Evolutionary conservation across 2,113 vertebrate species (phyloP).

Genomic region (Crypturellus undulatus): DNA sequence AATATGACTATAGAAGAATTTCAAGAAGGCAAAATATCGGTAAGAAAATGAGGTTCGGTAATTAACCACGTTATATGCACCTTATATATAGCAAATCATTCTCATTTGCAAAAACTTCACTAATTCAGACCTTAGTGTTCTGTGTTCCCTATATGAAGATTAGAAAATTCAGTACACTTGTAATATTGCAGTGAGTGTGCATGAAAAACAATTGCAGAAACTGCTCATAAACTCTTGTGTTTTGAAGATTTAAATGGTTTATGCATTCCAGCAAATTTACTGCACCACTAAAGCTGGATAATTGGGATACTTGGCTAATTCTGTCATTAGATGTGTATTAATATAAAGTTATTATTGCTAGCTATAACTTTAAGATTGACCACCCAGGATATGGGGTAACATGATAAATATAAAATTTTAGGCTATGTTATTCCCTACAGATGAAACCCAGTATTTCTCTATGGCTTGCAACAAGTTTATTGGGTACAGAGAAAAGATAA

Average conservation of each 20-base stretch:
- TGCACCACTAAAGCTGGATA: conserved; percentile 17
- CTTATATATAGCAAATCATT: background rate
- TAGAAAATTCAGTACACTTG: background rate
- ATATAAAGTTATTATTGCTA: conserved; percentile 59
- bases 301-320: conserved; percentile 66
- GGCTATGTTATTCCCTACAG: conserved; percentile 41
- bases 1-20: background rate
- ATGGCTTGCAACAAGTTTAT: conserved; percentile 54
- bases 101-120: background rate
- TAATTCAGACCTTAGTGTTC: background rate
- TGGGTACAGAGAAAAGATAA: conserved; percentile 20
- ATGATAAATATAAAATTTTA: conserved; percentile 62
- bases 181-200: background rate
- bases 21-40: background rate
- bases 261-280: conserved; percentile 51
- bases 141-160: background rate
- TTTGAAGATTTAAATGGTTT: conserved; percentile 48
- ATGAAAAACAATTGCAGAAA: background rate
- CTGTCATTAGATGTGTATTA: conserved; percentile 64
- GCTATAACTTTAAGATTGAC: conserved; percentile 58
- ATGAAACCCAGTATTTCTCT: conserved; percentile 47
- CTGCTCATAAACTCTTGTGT: background rate
- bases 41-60: background rate
- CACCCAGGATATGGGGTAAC: conserved; percentile 41
- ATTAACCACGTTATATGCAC: background rate